Base-by-base conservation (phyloP, 2,888 invertebrate genomes). In the Mechanitis mazaeus region DNA sequence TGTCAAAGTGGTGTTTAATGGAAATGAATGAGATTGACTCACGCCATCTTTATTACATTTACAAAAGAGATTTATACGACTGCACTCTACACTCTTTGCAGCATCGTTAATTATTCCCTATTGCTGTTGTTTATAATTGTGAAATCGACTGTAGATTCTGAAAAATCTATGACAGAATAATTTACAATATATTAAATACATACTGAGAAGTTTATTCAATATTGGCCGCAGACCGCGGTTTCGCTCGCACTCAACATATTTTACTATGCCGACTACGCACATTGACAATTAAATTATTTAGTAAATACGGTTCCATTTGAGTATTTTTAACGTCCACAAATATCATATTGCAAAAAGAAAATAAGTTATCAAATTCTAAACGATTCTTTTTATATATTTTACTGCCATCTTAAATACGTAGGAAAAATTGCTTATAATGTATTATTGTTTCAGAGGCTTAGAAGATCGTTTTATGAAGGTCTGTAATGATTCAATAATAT, bases 11-110 rank as follows among this genome's bases (percentile, higher is more conserved):
- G 80, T 78, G 78, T 69, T 67, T 85, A 85, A 82, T 79, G 75
- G 80, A 85, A 85, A 87, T 84, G 75, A 80, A 86, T 85, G 78
- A 79, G 75, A 69, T 70, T 75, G 75, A 78, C 70, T 76, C 79
- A 80, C 77, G 81, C 80, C 78, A 79, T 79, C 81, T 85, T 86
- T 83, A 85, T 85, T 84, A 81, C 78, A 76, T 78, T 76, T 76
- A 81, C 82, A 80, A 79, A 81, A 78, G 79, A 82, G 81, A 84
- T 80, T 50, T 50, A 79, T 81, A 83, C 75, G 78, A 74, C 74
- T 76, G 69, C 63, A 71, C 69, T 70, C 65, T 72, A 63, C 46
- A 69, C 70, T 72, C 70, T 64, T 69, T 74, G 73, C 73, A 69
- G 31, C 56, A 31, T 64, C 71, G 69, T 67, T 72, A 70, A 74